These are phyloP conservation scores for Hyalella azteca DNA, from an alignment of 2,888 invertebrate species.

Conservation along the genomic window DNA sequence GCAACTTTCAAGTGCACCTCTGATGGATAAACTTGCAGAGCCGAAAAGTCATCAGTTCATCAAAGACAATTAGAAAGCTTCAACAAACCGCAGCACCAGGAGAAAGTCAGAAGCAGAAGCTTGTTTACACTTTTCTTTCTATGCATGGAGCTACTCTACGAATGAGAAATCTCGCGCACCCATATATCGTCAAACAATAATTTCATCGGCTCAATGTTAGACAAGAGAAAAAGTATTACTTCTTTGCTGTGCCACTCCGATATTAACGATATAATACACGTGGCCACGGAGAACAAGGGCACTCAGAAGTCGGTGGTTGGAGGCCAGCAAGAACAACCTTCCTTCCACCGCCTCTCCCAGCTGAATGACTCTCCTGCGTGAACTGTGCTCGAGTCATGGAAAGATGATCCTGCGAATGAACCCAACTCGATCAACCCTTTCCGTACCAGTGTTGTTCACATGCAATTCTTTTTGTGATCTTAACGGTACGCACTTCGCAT, in stretches of 20 bases:
- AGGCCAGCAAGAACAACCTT: background rate
- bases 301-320: too few relatives aligned
- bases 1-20: background rate
- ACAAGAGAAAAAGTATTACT: too few relatives aligned
- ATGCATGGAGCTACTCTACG: conserved; percentile 16
- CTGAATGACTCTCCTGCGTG: conserved; percentile 5
- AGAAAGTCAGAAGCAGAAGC: conserved; percentile 27
- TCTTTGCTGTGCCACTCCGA: too few relatives aligned
- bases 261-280: too few relatives aligned
- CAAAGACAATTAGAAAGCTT: conserved; percentile 32
- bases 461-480: too few relatives aligned
- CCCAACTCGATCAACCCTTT: background rate
- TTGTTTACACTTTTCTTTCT: conserved; percentile 3
- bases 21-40: background rate
- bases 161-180: conserved; percentile 20
- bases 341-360: background rate
- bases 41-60: conserved; percentile 7
- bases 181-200: background rate
- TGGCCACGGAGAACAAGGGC: too few relatives aligned
- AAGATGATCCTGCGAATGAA: background rate
- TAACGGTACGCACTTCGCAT: too few relatives aligned
- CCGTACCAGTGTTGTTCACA: too few relatives aligned
- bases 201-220: too few relatives aligned
- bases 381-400: background rate
- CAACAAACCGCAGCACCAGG: conserved; percentile 7